A percentile compares a stretch with the other conserved stretches of the same genome.
phyloP scores from a whole-genome alignment of 2,888 invertebrate genomes.

The Agrotis puta region DNA sequence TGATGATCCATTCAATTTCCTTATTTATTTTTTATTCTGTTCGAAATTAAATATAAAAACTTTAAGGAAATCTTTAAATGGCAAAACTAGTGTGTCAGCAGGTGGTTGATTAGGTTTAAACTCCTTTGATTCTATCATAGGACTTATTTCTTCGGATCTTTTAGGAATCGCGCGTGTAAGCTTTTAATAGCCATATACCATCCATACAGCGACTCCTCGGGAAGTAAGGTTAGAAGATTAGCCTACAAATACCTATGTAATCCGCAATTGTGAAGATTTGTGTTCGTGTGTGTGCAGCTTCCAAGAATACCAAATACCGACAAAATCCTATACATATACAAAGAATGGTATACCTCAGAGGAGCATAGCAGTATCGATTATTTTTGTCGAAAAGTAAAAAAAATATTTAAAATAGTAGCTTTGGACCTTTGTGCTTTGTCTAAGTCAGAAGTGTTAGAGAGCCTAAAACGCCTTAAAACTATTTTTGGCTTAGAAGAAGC shows the following conservation, averaged over 20 bases:
- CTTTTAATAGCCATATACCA: not conserved
- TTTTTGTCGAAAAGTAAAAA: not conserved
- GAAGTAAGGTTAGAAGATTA: not conserved
- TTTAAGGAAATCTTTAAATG: constrained; percentile 38
- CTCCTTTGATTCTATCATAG: not conserved
- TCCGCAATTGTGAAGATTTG: not conserved
- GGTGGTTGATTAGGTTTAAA: constrained; percentile 1
- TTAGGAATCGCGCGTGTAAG: not conserved
- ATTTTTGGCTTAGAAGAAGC: no score
- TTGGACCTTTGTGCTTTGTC: no score
- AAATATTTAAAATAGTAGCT: no score
- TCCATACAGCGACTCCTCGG: constrained; percentile 3
- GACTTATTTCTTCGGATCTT: not conserved
- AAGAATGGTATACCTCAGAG: constrained; percentile 1
- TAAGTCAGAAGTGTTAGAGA: no score
- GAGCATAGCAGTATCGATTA: not conserved
- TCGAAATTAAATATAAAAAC: not conserved
- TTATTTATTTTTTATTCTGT: not conserved
- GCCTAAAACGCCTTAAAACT: no score
- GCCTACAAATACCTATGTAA: not conserved
- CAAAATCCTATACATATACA: not conserved
- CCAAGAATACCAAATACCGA: not conserved
- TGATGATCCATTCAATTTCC: not conserved
- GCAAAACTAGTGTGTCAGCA: constrained; percentile 22
- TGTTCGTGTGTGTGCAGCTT: not conserved